Conservation (phyloP, 1,140 invertebrate genomes). For the Agrilus planipennis region DNA sequence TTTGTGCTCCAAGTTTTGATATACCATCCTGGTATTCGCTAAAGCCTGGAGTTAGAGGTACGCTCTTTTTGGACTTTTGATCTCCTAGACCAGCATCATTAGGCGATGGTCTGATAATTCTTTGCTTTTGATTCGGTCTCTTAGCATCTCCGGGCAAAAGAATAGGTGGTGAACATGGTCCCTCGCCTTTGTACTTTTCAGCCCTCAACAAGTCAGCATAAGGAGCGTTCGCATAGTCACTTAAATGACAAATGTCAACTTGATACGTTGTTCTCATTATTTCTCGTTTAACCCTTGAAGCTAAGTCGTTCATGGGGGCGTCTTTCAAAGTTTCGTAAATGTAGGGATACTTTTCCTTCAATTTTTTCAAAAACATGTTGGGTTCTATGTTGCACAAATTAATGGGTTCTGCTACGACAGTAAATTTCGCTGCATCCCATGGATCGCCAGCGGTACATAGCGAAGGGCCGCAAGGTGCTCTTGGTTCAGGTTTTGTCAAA, state of each 20-base stretch:
- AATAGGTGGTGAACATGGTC: conserved; percentile 38
- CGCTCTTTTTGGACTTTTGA: not conserved
- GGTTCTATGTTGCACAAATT: too few species aligned
- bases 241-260: conserved; percentile 41
- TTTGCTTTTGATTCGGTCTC: conserved; percentile 36
- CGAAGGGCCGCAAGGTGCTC: too few species aligned
- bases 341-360: conserved; percentile 46
- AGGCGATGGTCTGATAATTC: conserved; percentile 23
- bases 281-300: conserved; percentile 41
- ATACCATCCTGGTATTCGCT: conserved; percentile 48
- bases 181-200: conserved; percentile 35
- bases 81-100: not conserved
- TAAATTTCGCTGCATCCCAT: too few species aligned
- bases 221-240: conserved; percentile 41
- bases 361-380: too few species aligned
- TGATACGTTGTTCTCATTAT: conserved; percentile 46
- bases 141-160: conserved; percentile 39
- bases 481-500: too few species aligned
- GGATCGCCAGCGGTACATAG: too few species aligned
- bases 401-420: too few species aligned
- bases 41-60: conserved; percentile 20
- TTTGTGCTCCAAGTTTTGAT: conserved; percentile 41
- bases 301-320: conserved; percentile 39
- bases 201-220: conserved; percentile 40
- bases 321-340: conserved; percentile 43